phyloP scores from a whole-genome alignment of 37 sponge, comb jelly and placozoan species.

The Beroe forskalii region DNA sequence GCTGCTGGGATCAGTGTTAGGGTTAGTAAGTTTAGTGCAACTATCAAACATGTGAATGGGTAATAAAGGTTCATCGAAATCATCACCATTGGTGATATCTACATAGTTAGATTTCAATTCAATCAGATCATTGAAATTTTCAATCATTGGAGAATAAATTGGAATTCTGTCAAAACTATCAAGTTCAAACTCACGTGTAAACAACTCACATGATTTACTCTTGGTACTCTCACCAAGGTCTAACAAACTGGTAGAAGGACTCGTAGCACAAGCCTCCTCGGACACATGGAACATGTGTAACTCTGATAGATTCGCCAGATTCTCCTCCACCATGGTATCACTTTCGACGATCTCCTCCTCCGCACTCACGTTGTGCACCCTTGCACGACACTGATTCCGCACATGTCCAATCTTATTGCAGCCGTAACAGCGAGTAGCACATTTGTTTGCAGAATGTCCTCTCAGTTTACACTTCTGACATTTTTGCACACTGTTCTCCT shows the following conservation, averaged over 20 bases:
- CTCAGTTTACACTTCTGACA: not conserved
- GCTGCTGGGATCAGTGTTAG: not conserved
- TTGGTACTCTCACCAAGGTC: not conserved
- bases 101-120: not conserved
- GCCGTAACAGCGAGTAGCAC: not conserved
- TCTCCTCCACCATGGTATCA: not conserved
- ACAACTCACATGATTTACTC: not conserved
- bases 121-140: not conserved
- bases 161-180: not conserved
- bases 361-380: not conserved
- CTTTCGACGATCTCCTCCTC: not conserved
- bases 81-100: not conserved
- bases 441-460: not conserved
- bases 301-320: not conserved
- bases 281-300: not conserved
- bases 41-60: too few relatives aligned
- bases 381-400: not conserved
- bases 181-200: not conserved
- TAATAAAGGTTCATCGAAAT: too few relatives aligned
- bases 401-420: not conserved
- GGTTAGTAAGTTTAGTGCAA: not conserved
- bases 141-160: not conserved
- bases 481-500: not conserved
- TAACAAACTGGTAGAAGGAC: too few relatives aligned
- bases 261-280: not conserved